Evolutionary conservation across 2,888 invertebrate species (phyloP), one percentile per base, ranked within the genome.

Genomic region (Oasisia sp.): DNA sequence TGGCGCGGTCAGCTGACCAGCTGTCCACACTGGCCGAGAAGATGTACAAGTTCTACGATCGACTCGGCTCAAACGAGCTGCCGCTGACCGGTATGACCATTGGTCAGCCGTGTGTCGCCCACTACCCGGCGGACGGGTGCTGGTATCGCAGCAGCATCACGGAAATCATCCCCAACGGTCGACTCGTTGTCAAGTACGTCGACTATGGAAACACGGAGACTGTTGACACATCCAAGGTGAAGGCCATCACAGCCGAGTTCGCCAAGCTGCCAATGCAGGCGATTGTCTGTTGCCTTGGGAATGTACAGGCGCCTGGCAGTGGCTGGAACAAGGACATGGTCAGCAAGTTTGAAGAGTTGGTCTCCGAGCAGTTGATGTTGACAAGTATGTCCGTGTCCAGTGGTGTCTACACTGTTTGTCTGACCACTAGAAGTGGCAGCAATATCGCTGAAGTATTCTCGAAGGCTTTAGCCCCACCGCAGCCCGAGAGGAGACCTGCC

Each of bases 101-200:
- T 3, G 98, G 97, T 0, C 97, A 98, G 93, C 97, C 97, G 7
- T 98, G 98, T 95, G 97, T 98, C 32, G 98, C 97, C 0, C 96
- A 97, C 92, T 98, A 97, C 96, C 97, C 97, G 94, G 93, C 97
- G 32, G 97, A 98, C 94, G 96, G 97, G 12, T 96, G 96, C 32
- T 98, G 97, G 97, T 98, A 98, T 95, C 56, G 93, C n/a, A 91
- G 93, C 38, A 14, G 44, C 32, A 91, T 93, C 5, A 74, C 74
- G 0, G 74, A 74, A 19, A 74, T 19, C 19, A 74, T 74, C 74
- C 27, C 74, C 27, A 74, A 32, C 45, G 89, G 45, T 32, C 32
- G 32, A 11, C 12, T 91, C 11, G 44, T 32, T 7, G 91, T 91
- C 32, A 32, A 45, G 32, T 96, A 95, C 92, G 94, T 96, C 11